A percentile compares a stretch with the other conserved stretches of the same genome.
Conservation (phyloP, 1,140 invertebrate species). For the Cyrtorhinus lividipennis region DNA sequence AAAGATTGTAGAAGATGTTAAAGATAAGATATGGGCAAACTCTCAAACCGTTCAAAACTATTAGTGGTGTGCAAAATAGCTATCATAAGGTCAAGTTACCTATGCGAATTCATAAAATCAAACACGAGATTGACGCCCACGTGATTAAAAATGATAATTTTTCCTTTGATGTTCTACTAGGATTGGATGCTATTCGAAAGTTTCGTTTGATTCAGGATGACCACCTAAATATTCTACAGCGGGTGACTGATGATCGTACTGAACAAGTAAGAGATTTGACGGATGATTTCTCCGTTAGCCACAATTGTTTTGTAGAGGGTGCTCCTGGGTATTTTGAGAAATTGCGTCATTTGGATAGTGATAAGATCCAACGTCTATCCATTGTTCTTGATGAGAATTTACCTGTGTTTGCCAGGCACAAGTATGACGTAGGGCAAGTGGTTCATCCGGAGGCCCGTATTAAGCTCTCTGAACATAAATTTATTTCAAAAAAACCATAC, state of each 20-base stretch:
- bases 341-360: slow-evolving; percentile 25
- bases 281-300: too few relatives aligned
- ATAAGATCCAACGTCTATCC: slow-evolving; percentile 26
- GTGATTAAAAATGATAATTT: slow-evolving; percentile 21
- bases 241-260: not conserved
- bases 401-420: slow-evolving; percentile 26
- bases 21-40: slow-evolving; percentile 11
- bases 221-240: slow-evolving; percentile 18
- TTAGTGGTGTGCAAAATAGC: slow-evolving; percentile 26
- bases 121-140: slow-evolving; percentile 19
- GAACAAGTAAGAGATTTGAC: not conserved
- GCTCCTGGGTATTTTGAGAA: not conserved
- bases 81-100: slow-evolving; percentile 10
- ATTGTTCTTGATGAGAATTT: slow-evolving; percentile 25
- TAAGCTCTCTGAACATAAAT: slow-evolving; percentile 20
- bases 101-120: slow-evolving; percentile 24
- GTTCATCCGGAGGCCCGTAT: slow-evolving; percentile 26
- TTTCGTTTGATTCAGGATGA: slow-evolving; percentile 22
- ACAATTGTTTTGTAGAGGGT: not conserved
- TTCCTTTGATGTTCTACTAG: slow-evolving; percentile 21
- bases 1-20: slow-evolving; percentile 1
- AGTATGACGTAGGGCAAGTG: slow-evolving; percentile 28
- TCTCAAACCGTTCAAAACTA: slow-evolving; percentile 22
- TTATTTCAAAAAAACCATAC: slow-evolving; percentile 27
- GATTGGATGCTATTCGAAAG: slow-evolving; percentile 20